These are phyloP conservation scores for Branchellion lobata DNA, from an alignment of 2,888 invertebrate genomes.

Conservation along the genomic window DNA sequence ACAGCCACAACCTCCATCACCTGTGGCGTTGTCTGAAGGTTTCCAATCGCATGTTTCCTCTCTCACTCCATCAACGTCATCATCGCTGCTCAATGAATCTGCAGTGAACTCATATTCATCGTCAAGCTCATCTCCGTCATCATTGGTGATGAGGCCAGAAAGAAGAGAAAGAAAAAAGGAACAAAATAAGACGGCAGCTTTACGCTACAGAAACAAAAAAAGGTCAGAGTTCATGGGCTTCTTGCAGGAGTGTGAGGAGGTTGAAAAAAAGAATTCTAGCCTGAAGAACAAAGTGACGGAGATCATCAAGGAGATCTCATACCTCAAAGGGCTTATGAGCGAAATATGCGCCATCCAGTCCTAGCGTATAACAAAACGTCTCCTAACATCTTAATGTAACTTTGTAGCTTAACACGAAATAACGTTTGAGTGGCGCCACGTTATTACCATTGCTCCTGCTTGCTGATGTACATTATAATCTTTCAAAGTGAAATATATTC, in stretches of 20 bases:
- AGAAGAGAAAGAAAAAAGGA: slow-evolving; percentile 50
- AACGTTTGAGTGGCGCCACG: neutral
- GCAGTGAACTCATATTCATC: neutral
- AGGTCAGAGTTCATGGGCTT: slow-evolving; percentile 45
- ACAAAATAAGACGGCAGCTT: slow-evolving; percentile 52
- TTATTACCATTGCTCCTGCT: too few relatives aligned
- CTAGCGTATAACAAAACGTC: too few relatives aligned
- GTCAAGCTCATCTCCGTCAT: too few relatives aligned
- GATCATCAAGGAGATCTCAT: slow-evolving; percentile 51
- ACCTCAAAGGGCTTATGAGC: slow-evolving; percentile 50
- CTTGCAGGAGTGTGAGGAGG: slow-evolving; percentile 42
- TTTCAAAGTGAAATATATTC: too few relatives aligned
- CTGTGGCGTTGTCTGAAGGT: too few relatives aligned
- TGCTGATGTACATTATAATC: too few relatives aligned
- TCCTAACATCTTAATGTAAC: neutral
- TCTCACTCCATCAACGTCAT: neutral
- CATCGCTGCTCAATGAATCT: neutral
- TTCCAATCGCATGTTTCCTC: neutral
- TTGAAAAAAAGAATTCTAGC: slow-evolving; percentile 48
- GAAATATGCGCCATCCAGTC: slow-evolving; percentile 47
- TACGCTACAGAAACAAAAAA: slow-evolving; percentile 51
- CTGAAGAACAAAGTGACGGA: slow-evolving; percentile 50
- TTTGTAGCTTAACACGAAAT: neutral
- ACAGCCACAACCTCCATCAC: too few relatives aligned
- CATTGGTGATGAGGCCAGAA: slow-evolving; percentile 32